phyloP scores from a whole-genome alignment of 2,888 invertebrate species.

The Meganola albula region DNA sequence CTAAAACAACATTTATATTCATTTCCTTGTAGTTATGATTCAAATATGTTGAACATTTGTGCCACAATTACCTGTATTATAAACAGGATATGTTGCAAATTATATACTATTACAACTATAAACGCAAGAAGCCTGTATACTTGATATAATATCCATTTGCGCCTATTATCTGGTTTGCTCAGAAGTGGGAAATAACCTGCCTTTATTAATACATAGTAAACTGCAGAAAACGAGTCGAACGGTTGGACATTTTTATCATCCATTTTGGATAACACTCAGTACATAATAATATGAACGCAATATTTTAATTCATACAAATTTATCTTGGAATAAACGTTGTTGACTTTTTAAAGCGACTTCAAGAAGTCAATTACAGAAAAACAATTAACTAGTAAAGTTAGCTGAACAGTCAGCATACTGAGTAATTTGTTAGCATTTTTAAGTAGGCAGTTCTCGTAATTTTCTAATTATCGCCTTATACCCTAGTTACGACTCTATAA shows the following conservation, averaged over 20 bases:
- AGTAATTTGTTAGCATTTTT: too few species aligned
- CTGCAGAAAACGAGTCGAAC: conserved; percentile 33
- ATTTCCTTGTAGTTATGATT: neutral
- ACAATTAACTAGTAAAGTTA: too few species aligned
- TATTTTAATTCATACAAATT: neutral
- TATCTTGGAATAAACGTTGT: too few species aligned
- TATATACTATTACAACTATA: conserved; percentile 17
- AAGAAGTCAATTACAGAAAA: too few species aligned
- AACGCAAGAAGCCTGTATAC: conserved; percentile 28
- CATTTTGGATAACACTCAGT: too few species aligned
- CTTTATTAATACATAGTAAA: conserved; percentile 29
- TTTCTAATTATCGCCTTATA: too few species aligned
- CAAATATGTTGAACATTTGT: neutral
- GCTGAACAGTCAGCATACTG: too few species aligned
- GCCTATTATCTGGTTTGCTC: conserved; percentile 23
- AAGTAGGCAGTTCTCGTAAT: too few species aligned
- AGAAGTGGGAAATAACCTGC: conserved; percentile 33
- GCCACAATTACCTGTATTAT: conserved; percentile 27
- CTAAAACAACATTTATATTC: conserved; percentile 14
- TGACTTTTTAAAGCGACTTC: too few species aligned
- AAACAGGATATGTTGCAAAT: conserved; percentile 31
- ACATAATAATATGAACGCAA: conserved; percentile 1
- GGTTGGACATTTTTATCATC: conserved; percentile 25
- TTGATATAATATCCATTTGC: conserved; percentile 21
- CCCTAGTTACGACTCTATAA: too few species aligned